Evolutionary conservation across 2,113 vertebrate genomes (phyloP), one percentile per base, ranked within the genome.

Genomic region (Caloenas nicobarica): DNA sequence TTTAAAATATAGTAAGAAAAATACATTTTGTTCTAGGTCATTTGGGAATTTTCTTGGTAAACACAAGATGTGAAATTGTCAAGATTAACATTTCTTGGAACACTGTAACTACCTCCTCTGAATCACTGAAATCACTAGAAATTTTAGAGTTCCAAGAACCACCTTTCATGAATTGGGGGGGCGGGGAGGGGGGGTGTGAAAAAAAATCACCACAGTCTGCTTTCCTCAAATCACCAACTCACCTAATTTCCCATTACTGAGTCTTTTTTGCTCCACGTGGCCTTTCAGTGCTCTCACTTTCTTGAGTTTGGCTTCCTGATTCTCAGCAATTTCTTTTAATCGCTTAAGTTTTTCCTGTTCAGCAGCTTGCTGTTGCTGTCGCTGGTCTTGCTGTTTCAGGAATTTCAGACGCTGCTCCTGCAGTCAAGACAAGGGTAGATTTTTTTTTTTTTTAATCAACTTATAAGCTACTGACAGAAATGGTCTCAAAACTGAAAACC

Each of bases 241-340:
- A 99, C 99, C 99, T 23, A 99, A 98, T 83, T 98, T 99, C 36
- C 99, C 99, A 56, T 99, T 99, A 98, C 99, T 99, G 50, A 99
- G 98, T 38, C 99, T 98, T 94, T 99, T 99, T 97, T 99, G 99
- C 81, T 99, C 99, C 97, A 99, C 99, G 2, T 99, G 99, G 81
- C 99, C 99, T 97, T 99, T 99, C 28, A 99, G 97, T 0, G 99
- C 99, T 57, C 99, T 98, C 77, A 99, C 99, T 98, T 99, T 99
- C 95, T 99, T 99, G 33, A 99, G 98, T 86, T 99, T 98, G 19
- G 98, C 98, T 95, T 99, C 99, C 96, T 99, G 99, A 95, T 98
- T 99, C 89, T 99, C 99, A 16, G 99, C 99, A 76, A 99, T 98
- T 76, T 99, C 99, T 70, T 98, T 96, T 23, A 99, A 98, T 57